Evolutionary conservation across 2,797 vertebrate species (phyloP), one percentile per base, ranked within the genome.

Genomic region (Tachyglossus aculeatus): DNA sequence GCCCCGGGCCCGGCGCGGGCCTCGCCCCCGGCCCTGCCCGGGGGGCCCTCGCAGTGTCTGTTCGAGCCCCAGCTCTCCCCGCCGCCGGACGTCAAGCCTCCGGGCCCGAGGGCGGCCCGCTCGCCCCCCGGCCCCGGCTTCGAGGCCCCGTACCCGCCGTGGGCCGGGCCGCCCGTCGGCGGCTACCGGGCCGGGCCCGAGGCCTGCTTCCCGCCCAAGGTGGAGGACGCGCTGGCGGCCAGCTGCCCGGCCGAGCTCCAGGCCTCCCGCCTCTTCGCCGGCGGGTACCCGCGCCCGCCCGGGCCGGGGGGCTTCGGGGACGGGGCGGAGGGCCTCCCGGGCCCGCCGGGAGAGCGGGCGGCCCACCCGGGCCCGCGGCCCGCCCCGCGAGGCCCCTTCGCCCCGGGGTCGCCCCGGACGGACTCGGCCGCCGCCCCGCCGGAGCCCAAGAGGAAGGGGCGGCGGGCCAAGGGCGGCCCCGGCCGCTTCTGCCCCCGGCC

Each of bases 61-160:
- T 94, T 91, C 34, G 89, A 91, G 31, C 83, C 91, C 64, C 91
- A 93, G 69, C 86, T 88, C 3, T 72, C 88, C 58, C 93, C 93
- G 48, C 93, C 93, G 48, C 92, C 90, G 86, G 93, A 92, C 60
- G 61, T 90, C 74, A 93, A 93, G 56, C 68, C 94, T n/a, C n/a
- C 85, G 4, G 76, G 80, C n/a, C 76, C 65, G 85, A 34, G 82
- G 82, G 9, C 91, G 87, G 95, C 33, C 63, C 82, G 13, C 59
- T 71, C 41, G n/a, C n/a, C n/a, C n/a, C n/a, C n/a, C 95, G n/a
- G n/a, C n/a, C n/a, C n/a, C n/a, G n/a, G n/a, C n/a, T 97, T 97
- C 50, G 96, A 97, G 58, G 94, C 92, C 67, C 86, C 94, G 71
- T 96, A 96, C 8, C 92, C 95, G n/a, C 96, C 96, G 70, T 99